A percentile compares a stretch with the other conserved stretches of the same genome.
Evolutionary conservation across 2,797 vertebrate genomes (phyloP).

Genomic region (Cottoperca gobio): DNA sequence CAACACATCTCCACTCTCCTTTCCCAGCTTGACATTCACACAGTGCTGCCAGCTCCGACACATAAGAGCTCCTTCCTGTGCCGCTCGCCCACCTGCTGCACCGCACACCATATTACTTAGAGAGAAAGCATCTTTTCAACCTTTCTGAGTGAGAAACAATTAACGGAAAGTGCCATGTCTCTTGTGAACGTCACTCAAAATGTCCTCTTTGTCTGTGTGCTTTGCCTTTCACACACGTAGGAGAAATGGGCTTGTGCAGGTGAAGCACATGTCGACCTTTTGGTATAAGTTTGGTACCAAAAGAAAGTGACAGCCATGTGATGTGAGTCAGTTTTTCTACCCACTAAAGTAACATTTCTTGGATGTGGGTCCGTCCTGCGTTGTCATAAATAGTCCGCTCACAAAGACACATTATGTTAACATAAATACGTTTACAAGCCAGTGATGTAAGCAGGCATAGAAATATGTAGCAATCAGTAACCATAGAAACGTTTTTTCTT

Average conservation of each 20-base stretch:
- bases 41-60: constrained; percentile 36
- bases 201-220: constrained; percentile 4
- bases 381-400: not conserved
- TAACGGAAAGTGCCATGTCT: constrained; percentile 39
- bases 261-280: constrained; percentile 28
- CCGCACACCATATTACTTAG: not conserved
- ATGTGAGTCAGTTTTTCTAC: not conserved
- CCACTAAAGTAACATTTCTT: not conserved
- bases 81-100: constrained; percentile 67
- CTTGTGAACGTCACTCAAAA: constrained; percentile 39
- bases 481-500: constrained; percentile 29
- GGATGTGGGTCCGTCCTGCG: not conserved
- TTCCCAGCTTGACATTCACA: constrained; percentile 62
- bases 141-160: constrained; percentile 57
- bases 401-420: not conserved
- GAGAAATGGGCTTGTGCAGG: not conserved
- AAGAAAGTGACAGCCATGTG: not conserved
- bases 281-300: not conserved
- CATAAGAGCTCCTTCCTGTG: constrained; percentile 62
- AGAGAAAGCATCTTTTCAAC: constrained; percentile 58
- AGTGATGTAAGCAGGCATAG: not conserved
- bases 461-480: not conserved
- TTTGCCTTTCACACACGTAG: not conserved
- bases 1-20: constrained; percentile 26
- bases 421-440: not conserved